Conservation (phyloP, 2,888 invertebrate species). For the Rhynchonema sp. region DNA sequence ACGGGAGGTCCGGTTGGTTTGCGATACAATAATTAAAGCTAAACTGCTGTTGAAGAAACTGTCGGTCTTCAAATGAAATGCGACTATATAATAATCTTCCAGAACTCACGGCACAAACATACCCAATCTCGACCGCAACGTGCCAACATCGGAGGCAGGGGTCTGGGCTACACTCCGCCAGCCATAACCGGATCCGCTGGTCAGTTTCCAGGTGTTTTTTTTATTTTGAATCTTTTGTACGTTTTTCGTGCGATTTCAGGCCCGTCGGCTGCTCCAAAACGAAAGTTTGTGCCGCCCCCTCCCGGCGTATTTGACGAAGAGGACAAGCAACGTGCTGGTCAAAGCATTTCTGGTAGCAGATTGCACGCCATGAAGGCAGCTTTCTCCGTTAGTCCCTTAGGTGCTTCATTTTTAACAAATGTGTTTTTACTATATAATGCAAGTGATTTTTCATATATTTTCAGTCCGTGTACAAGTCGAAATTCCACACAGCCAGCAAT, state of each 20-base stretch:
- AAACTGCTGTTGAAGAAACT: no score
- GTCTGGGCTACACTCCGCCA: constrained; percentile 2
- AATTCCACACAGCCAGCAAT: constrained; percentile 1
- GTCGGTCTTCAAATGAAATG: no score
- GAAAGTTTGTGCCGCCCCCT: background rate
- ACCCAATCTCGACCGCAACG: no score
- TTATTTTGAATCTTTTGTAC: no score
- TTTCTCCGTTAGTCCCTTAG: constrained; percentile 3
- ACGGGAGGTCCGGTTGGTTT: no score
- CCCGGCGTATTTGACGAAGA: background rate
- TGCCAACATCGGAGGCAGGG: constrained; percentile 5
- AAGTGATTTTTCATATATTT: background rate
- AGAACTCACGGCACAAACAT: no score
- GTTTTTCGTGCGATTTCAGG: no score
- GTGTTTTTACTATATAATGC: background rate
- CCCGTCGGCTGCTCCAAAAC: background rate
- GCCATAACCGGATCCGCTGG: background rate
- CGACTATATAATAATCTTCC: no score
- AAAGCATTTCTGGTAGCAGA: background rate
- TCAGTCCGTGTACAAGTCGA: background rate
- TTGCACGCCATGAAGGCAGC: constrained; percentile 5
- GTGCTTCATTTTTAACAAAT: no score
- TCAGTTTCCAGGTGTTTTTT: no score
- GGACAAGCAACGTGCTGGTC: background rate
- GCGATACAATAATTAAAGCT: no score